These are phyloP conservation scores for Ormyrus thymus DNA, from an alignment of 2,888 invertebrate genomes.

Conservation along the genomic window DNA sequence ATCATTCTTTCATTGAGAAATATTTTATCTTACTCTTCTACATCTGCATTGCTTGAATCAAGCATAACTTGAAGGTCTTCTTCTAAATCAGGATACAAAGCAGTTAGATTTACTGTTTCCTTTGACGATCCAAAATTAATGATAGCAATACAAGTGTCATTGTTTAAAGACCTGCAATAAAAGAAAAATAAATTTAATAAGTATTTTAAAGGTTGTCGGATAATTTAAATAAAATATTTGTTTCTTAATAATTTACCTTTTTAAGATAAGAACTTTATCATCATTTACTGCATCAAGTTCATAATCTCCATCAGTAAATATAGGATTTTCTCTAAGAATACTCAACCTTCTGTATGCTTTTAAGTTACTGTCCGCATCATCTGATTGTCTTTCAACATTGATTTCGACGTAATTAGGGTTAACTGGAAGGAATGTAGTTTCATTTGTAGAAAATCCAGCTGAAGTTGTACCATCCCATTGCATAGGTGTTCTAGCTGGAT, in stretches of 20 bases:
- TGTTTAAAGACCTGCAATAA: conserved; percentile 59
- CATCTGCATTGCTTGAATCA: conserved; percentile 62
- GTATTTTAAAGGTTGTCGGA: background rate
- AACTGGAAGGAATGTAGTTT: conserved; percentile 62
- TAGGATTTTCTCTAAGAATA: conserved; percentile 60
- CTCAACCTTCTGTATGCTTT: conserved; percentile 62
- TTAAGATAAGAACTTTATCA: conserved; percentile 62
- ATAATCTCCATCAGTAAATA: conserved; percentile 64
- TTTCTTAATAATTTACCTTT: conserved; percentile 59
- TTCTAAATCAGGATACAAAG: conserved; percentile 60
- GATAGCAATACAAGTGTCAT: conserved; percentile 61
- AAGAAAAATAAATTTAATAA: conserved; percentile 11
- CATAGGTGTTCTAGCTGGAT: conserved; percentile 71
- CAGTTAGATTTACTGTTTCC: conserved; percentile 61
- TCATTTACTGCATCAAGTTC: conserved; percentile 62
- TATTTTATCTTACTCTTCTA: conserved; percentile 46
- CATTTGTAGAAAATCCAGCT: conserved; percentile 66
- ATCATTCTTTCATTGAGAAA: background rate
- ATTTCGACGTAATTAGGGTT: conserved; percentile 59
- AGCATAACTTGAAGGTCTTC: conserved; percentile 59
- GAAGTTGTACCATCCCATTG: conserved; percentile 68
- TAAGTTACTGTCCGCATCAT: conserved; percentile 59
- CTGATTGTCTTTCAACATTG: conserved; percentile 62
- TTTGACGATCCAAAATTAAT: conserved; percentile 61
- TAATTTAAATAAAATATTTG: background rate